Percentiles rank a stretch among this genome's conserved stretches.
Evolutionary conservation across 2,113 vertebrate species (phyloP).

Genomic region (Datnioides undecimradiatus): DNA sequence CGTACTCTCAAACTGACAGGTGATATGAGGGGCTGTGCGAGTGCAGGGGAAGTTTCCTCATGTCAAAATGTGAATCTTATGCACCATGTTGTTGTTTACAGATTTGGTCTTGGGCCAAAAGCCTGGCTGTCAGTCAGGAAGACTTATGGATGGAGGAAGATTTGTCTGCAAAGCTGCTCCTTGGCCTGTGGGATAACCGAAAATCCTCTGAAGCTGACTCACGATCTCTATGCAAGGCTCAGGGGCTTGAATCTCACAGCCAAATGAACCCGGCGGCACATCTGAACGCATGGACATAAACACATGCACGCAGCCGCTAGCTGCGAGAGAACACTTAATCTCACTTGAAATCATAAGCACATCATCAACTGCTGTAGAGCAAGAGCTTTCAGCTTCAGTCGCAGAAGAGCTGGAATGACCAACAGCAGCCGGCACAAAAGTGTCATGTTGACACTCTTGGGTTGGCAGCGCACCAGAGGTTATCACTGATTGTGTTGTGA

Average conservation of each 20-base stretch:
- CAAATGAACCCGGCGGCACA: slow-evolving; percentile 50
- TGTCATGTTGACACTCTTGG: slow-evolving; percentile 10
- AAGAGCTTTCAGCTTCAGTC: not conserved
- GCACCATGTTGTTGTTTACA: slow-evolving; percentile 59
- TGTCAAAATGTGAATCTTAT: slow-evolving; percentile 18
- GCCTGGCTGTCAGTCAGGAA: slow-evolving; percentile 61
- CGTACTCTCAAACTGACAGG: slow-evolving; percentile 22
- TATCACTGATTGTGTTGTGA: slow-evolving; percentile 41
- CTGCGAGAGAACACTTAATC: slow-evolving; percentile 55
- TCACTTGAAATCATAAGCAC: slow-evolving; percentile 51
- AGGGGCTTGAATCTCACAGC: slow-evolving; percentile 45
- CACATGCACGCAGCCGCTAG: slow-evolving; percentile 8
- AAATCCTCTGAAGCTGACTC: slow-evolving; percentile 71
- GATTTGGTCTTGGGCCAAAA: slow-evolving; percentile 43
- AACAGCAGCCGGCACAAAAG: not conserved
- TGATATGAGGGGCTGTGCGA: not conserved
- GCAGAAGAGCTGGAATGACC: not conserved
- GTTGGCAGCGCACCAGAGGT: slow-evolving; percentile 25
- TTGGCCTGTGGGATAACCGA: slow-evolving; percentile 58
- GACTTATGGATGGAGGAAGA: slow-evolving; percentile 69
- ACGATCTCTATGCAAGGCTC: slow-evolving; percentile 45
- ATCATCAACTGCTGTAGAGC: slow-evolving; percentile 17
- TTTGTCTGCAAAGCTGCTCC: slow-evolving; percentile 76
- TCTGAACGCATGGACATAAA: not conserved
- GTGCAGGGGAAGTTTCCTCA: slow-evolving; percentile 26